Base-by-base conservation (phyloP, 2,888 invertebrate species). In the Drosophila picticornis region DNA sequence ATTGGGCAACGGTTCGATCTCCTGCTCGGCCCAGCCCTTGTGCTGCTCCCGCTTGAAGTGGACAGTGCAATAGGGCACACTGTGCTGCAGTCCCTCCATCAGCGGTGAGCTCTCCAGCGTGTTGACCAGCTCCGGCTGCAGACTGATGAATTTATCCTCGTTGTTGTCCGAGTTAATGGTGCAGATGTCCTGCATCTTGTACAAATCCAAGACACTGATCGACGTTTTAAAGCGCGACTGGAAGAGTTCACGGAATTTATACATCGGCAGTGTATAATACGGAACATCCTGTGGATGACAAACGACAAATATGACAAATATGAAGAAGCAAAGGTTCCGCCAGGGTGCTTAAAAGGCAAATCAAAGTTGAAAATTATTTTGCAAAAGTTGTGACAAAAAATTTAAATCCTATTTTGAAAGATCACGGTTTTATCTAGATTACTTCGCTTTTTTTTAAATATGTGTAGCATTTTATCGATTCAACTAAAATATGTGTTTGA, bases 181-280 rank as follows among this genome's bases (percentile, higher is more conserved):
- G 83, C 97, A 96, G 50, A 96, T 95, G 83, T 97, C 97, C 82
- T 95, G 95, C 94, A 97, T 94, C 90, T 95, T 95, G 87, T 95
- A 95, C 60, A 96, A 93, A 90, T 96, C 96, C 19, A 95, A 94
- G 11, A 96, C 94, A 75, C 95, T 95, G 43, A 96, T 94, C 4
- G 96, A 96, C 58, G 96, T 95, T 91, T 96, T 95, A 90, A 95
- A 96, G n/a, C 97, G 95, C 71, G 96, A 96, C 92, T 97, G 97
- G 91, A 96, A 96, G 87, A 97, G 94, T 92, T 97, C 96, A 69
- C 97, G 95, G 87, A 97, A 96, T 91, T 96, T 96, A 92, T 97
- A 97, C 68, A 97, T 94, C 9, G 97, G 97, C 81, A 97, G 94
- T 72, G 95, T 95, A 91, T 96, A 95, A 13, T 95, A 95, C 31